phyloP scores from a whole-genome alignment of 1,140 invertebrate species.

The Heliconius himera region DNA sequence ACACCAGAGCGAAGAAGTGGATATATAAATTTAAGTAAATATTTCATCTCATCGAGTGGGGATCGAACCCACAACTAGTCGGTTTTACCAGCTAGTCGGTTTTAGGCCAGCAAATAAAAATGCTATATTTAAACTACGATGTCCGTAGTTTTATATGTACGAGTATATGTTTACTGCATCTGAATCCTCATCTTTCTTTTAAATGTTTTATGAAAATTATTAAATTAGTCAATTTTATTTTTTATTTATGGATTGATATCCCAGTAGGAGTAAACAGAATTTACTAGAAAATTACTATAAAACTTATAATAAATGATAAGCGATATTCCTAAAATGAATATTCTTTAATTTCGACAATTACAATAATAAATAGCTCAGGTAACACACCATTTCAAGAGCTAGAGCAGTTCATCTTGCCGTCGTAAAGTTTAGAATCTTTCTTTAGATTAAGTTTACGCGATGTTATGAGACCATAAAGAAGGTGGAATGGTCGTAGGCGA shows the following conservation, averaged over 20 bases:
- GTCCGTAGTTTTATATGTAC: not conserved
- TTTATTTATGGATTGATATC: no score
- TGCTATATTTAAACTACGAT: not conserved
- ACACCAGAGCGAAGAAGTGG: no score
- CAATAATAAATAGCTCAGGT: slow-evolving; percentile 29
- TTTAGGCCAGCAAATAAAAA: no score
- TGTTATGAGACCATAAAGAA: slow-evolving; percentile 63
- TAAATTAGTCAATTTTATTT: no score
- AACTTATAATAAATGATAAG: no score
- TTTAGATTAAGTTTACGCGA: slow-evolving; percentile 61
- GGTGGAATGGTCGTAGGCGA: slow-evolving; percentile 50
- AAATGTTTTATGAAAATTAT: no score
- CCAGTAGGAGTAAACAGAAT: no score
- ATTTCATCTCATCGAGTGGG: no score
- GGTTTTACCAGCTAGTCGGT: no score
- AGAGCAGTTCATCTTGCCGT: slow-evolving; percentile 43
- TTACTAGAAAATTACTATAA: no score
- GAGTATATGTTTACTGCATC: not conserved
- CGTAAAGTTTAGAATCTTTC: slow-evolving; percentile 65
- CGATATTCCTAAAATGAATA: not conserved
- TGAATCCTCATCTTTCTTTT: not conserved
- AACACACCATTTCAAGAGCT: slow-evolving; percentile 36
- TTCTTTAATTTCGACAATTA: no score
- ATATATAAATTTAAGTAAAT: no score
- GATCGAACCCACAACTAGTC: not conserved